Conservation (phyloP, 2,888 invertebrate species). For the Xestia sexstrigata region DNA sequence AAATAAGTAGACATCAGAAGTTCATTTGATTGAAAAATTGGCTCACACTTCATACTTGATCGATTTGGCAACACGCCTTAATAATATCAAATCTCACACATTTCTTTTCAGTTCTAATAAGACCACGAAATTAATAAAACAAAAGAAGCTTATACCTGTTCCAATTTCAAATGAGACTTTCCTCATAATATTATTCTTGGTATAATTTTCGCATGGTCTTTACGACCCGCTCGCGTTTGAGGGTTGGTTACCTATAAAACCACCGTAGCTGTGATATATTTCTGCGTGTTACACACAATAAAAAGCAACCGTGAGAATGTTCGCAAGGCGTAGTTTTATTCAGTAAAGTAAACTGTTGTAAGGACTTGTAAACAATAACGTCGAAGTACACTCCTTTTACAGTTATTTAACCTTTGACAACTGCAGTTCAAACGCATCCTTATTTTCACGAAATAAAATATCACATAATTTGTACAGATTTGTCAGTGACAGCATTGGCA, state of each 20-base stretch:
- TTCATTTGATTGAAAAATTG: not conserved
- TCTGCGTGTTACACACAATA: slow-evolving; percentile 60
- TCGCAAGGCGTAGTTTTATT: slow-evolving; percentile 41
- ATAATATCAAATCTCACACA: not conserved
- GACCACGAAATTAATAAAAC: slow-evolving; percentile 35
- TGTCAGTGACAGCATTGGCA: not conserved
- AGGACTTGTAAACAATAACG: not conserved
- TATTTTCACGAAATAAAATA: not conserved
- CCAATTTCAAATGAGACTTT: slow-evolving; percentile 42
- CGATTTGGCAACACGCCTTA: not conserved
- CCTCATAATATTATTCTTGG: slow-evolving; percentile 34
- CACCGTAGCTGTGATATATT: slow-evolving; percentile 59
- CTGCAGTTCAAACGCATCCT: not conserved
- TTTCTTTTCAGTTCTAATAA: slow-evolving; percentile 9
- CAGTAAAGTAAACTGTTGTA: slow-evolving; percentile 26
- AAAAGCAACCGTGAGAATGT: slow-evolving; percentile 61
- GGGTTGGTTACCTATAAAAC: slow-evolving; percentile 58
- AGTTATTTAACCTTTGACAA: not conserved
- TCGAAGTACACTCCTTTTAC: not conserved
- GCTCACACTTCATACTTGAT: slow-evolving; percentile 13
- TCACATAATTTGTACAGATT: not conserved
- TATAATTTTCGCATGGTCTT: slow-evolving; percentile 51
- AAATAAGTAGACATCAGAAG: not conserved
- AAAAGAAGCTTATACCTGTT: slow-evolving; percentile 30
- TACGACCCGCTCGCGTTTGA: slow-evolving; percentile 56